phyloP scores from a whole-genome alignment of 2,797 vertebrate species.

The Pempheris klunzingeri region DNA sequence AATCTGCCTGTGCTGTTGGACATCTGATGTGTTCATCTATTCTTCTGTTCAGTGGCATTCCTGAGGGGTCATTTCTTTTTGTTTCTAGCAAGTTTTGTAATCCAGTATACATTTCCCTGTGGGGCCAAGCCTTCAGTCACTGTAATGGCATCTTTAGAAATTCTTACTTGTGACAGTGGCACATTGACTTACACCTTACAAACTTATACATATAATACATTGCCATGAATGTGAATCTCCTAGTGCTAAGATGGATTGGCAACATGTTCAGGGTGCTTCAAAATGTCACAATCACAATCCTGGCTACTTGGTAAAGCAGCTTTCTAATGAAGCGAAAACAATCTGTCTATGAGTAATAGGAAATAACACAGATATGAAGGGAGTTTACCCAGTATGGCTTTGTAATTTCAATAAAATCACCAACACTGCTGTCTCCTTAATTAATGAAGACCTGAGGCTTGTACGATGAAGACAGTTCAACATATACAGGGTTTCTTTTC shows the following conservation, averaged over 20 bases:
- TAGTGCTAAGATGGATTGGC: not conserved
- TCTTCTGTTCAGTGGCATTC: not conserved
- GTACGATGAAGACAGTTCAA: too few relatives aligned
- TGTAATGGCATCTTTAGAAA: not conserved
- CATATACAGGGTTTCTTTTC: too few relatives aligned
- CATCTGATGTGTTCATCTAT: not conserved
- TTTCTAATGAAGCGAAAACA: too few relatives aligned
- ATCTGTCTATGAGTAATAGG: too few relatives aligned
- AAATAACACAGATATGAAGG: too few relatives aligned
- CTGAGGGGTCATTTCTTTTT: not conserved
- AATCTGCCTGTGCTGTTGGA: not conserved
- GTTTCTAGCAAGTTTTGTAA: not conserved
- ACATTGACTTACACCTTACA: not conserved
- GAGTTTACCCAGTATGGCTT: too few relatives aligned
- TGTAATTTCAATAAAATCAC: too few relatives aligned
- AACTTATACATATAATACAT: not conserved
- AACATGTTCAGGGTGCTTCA: not conserved
- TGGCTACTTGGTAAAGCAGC: too few relatives aligned
- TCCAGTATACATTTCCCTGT: not conserved
- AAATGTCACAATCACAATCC: too few relatives aligned
- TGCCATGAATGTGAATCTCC: not conserved
- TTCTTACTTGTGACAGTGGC: not conserved
- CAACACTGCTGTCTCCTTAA: too few relatives aligned
- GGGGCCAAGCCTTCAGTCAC: not conserved
- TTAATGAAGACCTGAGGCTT: too few relatives aligned